Conservation (phyloP, 2,797 vertebrate genomes). For the Percopsis omiscomaycus region DNA sequence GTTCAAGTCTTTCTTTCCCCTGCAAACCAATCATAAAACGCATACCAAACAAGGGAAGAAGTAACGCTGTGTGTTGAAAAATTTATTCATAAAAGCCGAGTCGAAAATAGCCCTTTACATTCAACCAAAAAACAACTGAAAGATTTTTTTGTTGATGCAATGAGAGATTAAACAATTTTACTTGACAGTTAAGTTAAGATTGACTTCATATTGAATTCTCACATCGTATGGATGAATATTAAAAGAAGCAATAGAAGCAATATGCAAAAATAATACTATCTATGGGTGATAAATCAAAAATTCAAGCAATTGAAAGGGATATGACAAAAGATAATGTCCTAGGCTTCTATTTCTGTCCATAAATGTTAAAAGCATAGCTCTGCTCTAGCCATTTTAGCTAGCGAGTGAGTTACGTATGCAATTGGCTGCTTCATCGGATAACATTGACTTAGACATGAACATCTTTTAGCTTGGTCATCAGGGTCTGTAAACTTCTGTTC, state of each 20-base stretch:
- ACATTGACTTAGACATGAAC: slow-evolving; percentile 37
- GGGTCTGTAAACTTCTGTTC: slow-evolving; percentile 40
- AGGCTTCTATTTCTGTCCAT: not conserved
- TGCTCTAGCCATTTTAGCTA: slow-evolving; percentile 47
- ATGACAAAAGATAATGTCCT: not conserved
- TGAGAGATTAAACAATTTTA: slow-evolving; percentile 24
- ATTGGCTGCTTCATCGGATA: slow-evolving; percentile 45
- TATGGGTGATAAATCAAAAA: slow-evolving; percentile 25
- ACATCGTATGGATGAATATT: not conserved
- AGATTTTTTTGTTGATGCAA: slow-evolving; percentile 6
- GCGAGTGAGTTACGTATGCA: slow-evolving; percentile 58
- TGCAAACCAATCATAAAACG: slow-evolving; percentile 29
- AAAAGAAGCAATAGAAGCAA: slow-evolving; percentile 51
- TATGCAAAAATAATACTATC: slow-evolving; percentile 63
- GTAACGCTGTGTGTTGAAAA: slow-evolving; percentile 24
- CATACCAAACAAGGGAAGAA: slow-evolving; percentile 40
- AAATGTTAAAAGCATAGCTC: not conserved
- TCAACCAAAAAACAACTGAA: slow-evolving; percentile 24
- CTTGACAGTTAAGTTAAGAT: slow-evolving; percentile 28
- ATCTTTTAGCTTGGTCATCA: slow-evolving; percentile 37
- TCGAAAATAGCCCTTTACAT: slow-evolving; percentile 45
- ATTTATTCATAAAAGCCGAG: slow-evolving; percentile 26
- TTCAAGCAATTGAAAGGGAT: slow-evolving; percentile 8
- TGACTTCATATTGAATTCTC: slow-evolving; percentile 32
- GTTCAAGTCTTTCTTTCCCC: slow-evolving; percentile 40